phyloP scores from a whole-genome alignment of 2,113 vertebrate species.

The cat (Felis catus) region F.catus_Fca126_mat1.0 CM031419.1:13310501-13311000 shows the following conservation, averaged over 20 bases:
- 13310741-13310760: not conserved
- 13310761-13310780: not conserved
- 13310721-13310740: not conserved
- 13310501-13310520: not conserved
- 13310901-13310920: not conserved
- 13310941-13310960: not conserved
- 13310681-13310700: not conserved
- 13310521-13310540: not conserved
- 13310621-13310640: not conserved
- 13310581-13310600: not conserved
- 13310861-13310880: not conserved
- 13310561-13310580: not conserved
- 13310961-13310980: not conserved
- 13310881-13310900: not conserved
- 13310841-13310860: not conserved
- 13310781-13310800: not conserved
- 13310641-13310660: not conserved
- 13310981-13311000: not conserved
- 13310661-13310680: not conserved
- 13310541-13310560: conserved; percentile 47
- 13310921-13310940: not conserved
- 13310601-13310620: not conserved
- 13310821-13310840: not conserved
- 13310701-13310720: not conserved
- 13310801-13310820: fast-evolving